Conservation (phyloP, 1,140 invertebrate genomes). For the Drosophila sproati region DNA sequence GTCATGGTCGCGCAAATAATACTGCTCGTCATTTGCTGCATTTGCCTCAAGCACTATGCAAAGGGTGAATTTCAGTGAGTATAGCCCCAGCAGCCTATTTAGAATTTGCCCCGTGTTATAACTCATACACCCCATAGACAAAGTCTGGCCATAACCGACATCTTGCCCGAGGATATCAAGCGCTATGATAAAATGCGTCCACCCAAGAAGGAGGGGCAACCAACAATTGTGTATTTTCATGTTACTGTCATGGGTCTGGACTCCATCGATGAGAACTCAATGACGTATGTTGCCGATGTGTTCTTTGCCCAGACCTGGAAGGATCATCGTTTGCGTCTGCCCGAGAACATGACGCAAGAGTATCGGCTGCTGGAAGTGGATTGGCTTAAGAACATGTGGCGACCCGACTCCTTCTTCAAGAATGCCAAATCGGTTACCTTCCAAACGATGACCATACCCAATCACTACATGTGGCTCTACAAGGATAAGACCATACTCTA, state of each 20-base stretch:
- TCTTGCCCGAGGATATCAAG: slow-evolving; percentile 93
- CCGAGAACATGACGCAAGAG: slow-evolving; percentile 96
- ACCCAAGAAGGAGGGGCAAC: slow-evolving; percentile 93
- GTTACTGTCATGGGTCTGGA: slow-evolving; percentile 97
- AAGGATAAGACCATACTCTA: slow-evolving; percentile 95
- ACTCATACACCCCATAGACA: slow-evolving; percentile 85
- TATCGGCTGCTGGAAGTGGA: slow-evolving; percentile 94
- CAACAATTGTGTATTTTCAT: slow-evolving; percentile 95
- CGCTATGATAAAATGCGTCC: slow-evolving; percentile 96
- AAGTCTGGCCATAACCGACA: slow-evolving; percentile 92
- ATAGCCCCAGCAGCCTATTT: not conserved
- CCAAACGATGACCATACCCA: slow-evolving; percentile 96
- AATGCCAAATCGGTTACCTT: slow-evolving; percentile 96
- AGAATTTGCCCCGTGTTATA: not conserved
- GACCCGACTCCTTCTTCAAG: slow-evolving; percentile 95
- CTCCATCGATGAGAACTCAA: slow-evolving; percentile 96
- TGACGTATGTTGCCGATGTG: slow-evolving; percentile 96
- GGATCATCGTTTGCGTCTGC: slow-evolving; percentile 93
- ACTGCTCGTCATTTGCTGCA: slow-evolving; percentile 72
- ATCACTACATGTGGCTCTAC: slow-evolving; percentile 95
- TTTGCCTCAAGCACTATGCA: slow-evolving; percentile 75
- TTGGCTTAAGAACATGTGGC: slow-evolving; percentile 96
- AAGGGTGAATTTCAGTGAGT: slow-evolving; percentile 83
- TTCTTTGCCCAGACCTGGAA: slow-evolving; percentile 97
- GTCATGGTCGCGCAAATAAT: slow-evolving; percentile 75